Evolutionary conservation across 23 tunicate species (phyloP).

Genomic region (Botrylloides violaceus): DNA sequence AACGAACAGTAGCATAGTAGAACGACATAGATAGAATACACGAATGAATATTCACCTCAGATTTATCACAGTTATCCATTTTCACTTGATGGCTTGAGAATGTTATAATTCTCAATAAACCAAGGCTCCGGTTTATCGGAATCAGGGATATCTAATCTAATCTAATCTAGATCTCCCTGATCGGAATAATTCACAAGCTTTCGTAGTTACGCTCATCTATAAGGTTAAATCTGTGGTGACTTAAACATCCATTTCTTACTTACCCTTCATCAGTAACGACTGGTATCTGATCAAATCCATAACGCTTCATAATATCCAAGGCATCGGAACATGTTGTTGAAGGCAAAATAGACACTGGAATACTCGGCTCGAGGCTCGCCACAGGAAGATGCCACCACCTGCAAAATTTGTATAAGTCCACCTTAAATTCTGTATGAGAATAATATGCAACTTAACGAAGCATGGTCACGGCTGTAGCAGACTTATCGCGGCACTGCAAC

Average conservation of each 20-base stretch:
- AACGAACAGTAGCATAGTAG: too few species aligned
- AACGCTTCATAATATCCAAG: conserved; percentile 27
- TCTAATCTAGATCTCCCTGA: not conserved
- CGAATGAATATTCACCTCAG: too few species aligned
- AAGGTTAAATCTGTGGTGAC: not conserved
- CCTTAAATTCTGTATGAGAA: too few species aligned
- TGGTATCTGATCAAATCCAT: conserved; percentile 62
- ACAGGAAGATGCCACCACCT: conserved; percentile 60
- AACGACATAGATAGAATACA: too few species aligned
- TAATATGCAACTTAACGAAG: too few species aligned
- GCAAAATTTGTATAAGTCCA: not conserved
- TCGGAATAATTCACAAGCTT: not conserved
- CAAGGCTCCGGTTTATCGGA: too few species aligned
- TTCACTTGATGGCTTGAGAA: too few species aligned
- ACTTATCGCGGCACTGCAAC: too few species aligned
- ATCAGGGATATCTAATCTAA: not conserved
- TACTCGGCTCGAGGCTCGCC: conserved; percentile 21
- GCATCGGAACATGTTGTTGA: conserved; percentile 46
- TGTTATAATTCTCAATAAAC: too few species aligned
- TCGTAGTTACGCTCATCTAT: not conserved
- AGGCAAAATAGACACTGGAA: conserved; percentile 41
- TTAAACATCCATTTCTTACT: not conserved
- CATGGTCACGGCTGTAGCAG: too few species aligned
- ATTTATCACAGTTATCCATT: too few species aligned
- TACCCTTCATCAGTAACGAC: conserved; percentile 52